Evolutionary conservation across 1,140 invertebrate species (phyloP), one percentile per base, ranked within the genome.

Genomic region (Drosophila micromelanica): DNA sequence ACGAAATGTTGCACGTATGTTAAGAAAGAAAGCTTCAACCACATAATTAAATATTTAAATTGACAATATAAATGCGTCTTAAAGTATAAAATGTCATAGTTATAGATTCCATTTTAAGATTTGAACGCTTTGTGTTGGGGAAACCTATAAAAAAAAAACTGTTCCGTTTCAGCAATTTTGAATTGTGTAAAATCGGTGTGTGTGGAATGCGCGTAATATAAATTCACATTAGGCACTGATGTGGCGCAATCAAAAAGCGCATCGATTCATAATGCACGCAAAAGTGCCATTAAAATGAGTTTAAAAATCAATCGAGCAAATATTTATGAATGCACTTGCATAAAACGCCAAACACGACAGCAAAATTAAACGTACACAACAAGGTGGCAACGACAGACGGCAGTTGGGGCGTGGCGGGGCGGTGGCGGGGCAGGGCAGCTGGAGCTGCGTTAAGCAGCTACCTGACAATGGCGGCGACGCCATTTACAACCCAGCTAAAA

Each of bases 401-500:
- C 20, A 23, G 20, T 2, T 12, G 43, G 13, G 35, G 6, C 11
- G 6, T 2, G 35, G 30, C 11, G 13, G 40, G 27, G 49, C 20
- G 20, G 20, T 20, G n/a, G 20, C 20, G 20, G 20, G 20, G 20
- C 20, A 2, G 20, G 23, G 23, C 23, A 0, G 30, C 0, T 8
- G 6, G 32, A 35, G 30, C 8, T 4, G 20, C 11, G 15, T n/a
- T 52, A 27, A 43, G 40, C 8, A 62, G 48, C 32, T 65, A 63
- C 57, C 71, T 67, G 65, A 76, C 78, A 76, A 87, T 86, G 78
- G 48, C 78, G 67, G 45, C 62, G 35, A 57, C 75, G 82, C 78
- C 78, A 82, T 86, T 86, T 78, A 74, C 81, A 86, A 81, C 49
- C 32, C 20, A 64, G 84, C 68, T 75, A 67, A 79, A 74, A 84